A percentile compares a stretch with the other conserved stretches of the same genome.
phyloP scores from a whole-genome alignment of 2,797 vertebrate genomes.

The Ptychobarbus kaznakovi region DNA sequence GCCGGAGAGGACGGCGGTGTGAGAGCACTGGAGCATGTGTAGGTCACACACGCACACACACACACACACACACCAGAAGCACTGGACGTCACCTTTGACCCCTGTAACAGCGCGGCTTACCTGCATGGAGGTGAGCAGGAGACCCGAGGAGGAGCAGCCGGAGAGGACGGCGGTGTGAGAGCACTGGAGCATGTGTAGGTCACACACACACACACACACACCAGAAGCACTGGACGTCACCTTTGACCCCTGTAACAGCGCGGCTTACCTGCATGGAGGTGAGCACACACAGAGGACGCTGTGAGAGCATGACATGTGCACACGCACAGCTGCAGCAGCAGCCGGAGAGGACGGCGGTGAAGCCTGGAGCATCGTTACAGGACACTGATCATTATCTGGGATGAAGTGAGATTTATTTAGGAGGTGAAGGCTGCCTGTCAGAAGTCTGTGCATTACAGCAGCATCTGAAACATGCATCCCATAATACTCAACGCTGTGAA shows the following conservation, averaged over 20 bases:
- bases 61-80: no score
- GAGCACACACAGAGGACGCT: no score
- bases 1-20: neutral
- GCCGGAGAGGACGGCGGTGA: no score
- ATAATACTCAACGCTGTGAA: neutral
- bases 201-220: neutral
- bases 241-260: no score
- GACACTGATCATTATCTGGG: slow-evolving; percentile 45
- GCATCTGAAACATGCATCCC: neutral
- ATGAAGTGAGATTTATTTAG: slow-evolving; percentile 14
- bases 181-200: neutral
- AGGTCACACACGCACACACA: neutral
- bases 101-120: no score
- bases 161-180: neutral
- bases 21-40: slow-evolving; percentile 9
- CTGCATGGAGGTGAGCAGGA: no score
- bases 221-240: neutral
- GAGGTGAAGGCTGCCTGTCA: neutral
- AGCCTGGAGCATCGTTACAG: slow-evolving; percentile 37
- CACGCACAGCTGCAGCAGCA: slow-evolving; percentile 57
- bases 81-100: neutral
- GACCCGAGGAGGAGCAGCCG: slow-evolving; percentile 25
- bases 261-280: no score
- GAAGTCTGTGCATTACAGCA: neutral
- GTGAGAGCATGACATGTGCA: no score